Evolutionary conservation across 2,797 vertebrate species (phyloP), one percentile per base, ranked within the genome.

Genomic region (Channa striata): DNA sequence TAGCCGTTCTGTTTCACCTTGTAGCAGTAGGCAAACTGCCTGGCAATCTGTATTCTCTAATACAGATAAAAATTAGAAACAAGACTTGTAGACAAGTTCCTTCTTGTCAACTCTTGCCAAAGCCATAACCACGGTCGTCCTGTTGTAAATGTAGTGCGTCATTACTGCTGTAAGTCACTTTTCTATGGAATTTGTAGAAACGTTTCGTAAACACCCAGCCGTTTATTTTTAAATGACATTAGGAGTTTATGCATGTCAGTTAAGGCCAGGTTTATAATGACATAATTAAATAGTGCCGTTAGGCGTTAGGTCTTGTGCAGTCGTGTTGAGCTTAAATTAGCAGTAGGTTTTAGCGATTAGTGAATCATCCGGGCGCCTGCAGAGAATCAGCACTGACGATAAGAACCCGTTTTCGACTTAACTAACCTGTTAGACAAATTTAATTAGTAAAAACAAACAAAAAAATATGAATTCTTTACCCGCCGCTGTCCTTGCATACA

Each of bases 151-250:
- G 44, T 72, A 20, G 21, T 47, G 9, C 53, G 72, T 69, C 59
- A 48, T 77, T 21, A 48, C 36, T 49, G 50, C 68, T 67, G 33
- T 59, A 34, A 65, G 33, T 74, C 74, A 72, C 74, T 87, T 88
- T 89, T 88, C 52, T 88, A 87, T 54, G 36, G 42, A 42, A 57
- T 82, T 82, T 88, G 37, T 88, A 82, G 59, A 81, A 47, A 20
- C 63, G 21, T 87, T 86, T 80, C 48, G 6, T 77, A 87, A n/a
- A 57, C 19, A 42, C 43, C 61, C 6, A 20, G 6, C 13, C 19
- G 49, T 65, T 58, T 60, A 21, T 61, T 77, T 74, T 59, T 37
- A 47, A 36, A 42, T 13, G 13, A 12, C 14, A 37, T 61, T 47
- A 53, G 42, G 59, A 65, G 33, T 60, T 16, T 81, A 59, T 86